Percentiles rank a stretch among this genome's conserved stretches.
phyloP scores from a whole-genome alignment of 2,113 vertebrate species.

The Hippocampus comes region DNA sequence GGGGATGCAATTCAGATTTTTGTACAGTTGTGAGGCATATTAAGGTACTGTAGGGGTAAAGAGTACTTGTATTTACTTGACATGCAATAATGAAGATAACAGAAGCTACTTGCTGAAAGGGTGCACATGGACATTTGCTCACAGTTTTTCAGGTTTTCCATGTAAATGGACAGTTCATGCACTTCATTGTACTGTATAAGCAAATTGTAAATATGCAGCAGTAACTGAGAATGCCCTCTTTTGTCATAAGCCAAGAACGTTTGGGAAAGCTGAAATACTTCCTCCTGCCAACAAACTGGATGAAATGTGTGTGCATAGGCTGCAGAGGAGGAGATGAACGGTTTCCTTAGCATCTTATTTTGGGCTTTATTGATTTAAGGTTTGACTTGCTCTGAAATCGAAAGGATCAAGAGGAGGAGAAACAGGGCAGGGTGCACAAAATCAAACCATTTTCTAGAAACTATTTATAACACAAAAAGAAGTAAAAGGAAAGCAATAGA shows the following conservation, averaged over 20 bases:
- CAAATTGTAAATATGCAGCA: neutral
- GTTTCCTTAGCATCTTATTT: conserved; percentile 40
- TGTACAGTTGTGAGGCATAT: no score
- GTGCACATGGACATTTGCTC: no score
- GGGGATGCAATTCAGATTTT: no score
- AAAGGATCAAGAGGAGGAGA: conserved; percentile 22
- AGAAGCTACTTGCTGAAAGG: no score
- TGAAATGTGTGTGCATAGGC: conserved; percentile 6
- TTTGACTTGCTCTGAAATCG: conserved; percentile 32
- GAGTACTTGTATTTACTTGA: no score
- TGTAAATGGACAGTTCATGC: no score
- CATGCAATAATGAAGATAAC: no score
- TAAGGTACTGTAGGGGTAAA: no score
- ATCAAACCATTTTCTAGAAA: neutral
- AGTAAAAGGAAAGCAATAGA: neutral
- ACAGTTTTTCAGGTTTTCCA: no score
- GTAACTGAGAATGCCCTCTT: neutral
- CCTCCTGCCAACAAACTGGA: conserved; percentile 1
- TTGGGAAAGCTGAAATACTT: conserved; percentile 19
- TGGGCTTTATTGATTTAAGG: conserved; percentile 22
- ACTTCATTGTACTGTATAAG: neutral
- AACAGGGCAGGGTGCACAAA: neutral
- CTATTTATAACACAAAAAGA: neutral
- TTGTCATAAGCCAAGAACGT: neutral
- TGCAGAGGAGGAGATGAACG: conserved; percentile 10